Conservation (phyloP, 2,797 vertebrate genomes). For the Pogonophryne albipinna region DNA sequence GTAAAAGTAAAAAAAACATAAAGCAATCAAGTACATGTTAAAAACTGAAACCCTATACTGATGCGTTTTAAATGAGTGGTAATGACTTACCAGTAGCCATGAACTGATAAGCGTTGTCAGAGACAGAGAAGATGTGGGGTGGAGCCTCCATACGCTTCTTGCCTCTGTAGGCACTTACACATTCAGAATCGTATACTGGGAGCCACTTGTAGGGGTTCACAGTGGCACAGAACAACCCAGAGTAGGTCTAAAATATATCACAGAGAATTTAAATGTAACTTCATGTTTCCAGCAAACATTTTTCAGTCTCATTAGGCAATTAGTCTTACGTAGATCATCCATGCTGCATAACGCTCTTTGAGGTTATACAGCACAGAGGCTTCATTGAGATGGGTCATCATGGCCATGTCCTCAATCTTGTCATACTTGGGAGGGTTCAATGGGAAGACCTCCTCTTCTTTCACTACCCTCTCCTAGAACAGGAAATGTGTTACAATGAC, state of each 20-base stretch:
- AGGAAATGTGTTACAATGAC: background rate
- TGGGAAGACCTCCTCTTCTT: no score
- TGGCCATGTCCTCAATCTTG: constrained; percentile 83
- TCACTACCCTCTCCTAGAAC: no score
- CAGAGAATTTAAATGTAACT: no score
- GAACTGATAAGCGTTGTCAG: constrained; percentile 90
- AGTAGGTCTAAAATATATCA: no score
- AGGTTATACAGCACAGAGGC: constrained; percentile 88
- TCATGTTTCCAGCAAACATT: no score
- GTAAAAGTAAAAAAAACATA: constrained; percentile 15
- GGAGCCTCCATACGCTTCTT: constrained; percentile 92
- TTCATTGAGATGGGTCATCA: constrained; percentile 82
- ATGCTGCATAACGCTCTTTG: constrained; percentile 88
- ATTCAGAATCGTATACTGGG: constrained; percentile 87
- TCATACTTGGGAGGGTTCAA: constrained; percentile 77
- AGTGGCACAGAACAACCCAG: background rate
- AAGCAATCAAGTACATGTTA: no score
- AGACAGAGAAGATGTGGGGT: constrained; percentile 95
- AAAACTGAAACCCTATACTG: no score
- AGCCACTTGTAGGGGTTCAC: constrained; percentile 88
- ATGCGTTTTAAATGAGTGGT: background rate
- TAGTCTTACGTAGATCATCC: constrained; percentile 86
- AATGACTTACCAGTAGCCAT: constrained; percentile 78
- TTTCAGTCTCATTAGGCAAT: no score
- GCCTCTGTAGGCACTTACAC: constrained; percentile 88